These are phyloP conservation scores for Cherax destructor DNA, from an alignment of 1,140 invertebrate species.

Conservation along the genomic window DNA sequence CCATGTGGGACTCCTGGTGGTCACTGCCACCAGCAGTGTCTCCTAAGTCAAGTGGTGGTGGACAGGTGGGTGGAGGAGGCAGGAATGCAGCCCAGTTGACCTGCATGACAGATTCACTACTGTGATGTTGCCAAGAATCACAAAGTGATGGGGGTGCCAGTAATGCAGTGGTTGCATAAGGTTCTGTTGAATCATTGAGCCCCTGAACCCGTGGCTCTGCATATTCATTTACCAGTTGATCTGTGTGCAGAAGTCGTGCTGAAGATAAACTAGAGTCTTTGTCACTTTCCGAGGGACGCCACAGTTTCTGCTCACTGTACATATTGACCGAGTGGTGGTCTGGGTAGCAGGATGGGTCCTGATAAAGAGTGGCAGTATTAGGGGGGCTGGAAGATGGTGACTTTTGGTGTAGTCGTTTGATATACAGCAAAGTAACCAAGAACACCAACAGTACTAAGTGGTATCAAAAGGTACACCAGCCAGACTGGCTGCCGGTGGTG, in stretches of 20 bases:
- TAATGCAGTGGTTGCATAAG: conserved; percentile 22
- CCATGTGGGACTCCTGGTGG: conserved; percentile 12
- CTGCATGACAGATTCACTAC: conserved; percentile 4
- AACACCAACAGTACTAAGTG: conserved; percentile 20
- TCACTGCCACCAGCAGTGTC: conserved; percentile 37
- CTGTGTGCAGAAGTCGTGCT: neutral
- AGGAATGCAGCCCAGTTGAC: conserved; percentile 65
- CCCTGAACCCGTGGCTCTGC: conserved; percentile 9
- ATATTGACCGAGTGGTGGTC: conserved; percentile 30
- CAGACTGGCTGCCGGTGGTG: conserved; percentile 13
- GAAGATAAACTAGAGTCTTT: conserved; percentile 43
- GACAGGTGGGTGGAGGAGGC: conserved; percentile 66
- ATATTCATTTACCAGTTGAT: conserved; percentile 41
- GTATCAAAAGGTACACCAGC: conserved; percentile 51
- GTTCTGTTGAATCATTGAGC: neutral
- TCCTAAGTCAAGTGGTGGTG: conserved; percentile 47
- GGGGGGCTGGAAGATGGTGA: neutral
- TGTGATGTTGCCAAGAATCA: conserved; percentile 8
- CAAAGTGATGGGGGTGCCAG: conserved; percentile 9
- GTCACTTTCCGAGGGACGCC: conserved; percentile 17
- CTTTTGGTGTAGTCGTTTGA: conserved; percentile 22
- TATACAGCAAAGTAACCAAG: conserved; percentile 13
- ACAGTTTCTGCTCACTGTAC: conserved; percentile 31
- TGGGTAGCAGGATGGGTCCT: conserved; percentile 23
- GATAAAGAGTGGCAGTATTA: neutral